Evolutionary conservation across 2,888 invertebrate species (phyloP).

Genomic region (Zeuzera pyrina): DNA sequence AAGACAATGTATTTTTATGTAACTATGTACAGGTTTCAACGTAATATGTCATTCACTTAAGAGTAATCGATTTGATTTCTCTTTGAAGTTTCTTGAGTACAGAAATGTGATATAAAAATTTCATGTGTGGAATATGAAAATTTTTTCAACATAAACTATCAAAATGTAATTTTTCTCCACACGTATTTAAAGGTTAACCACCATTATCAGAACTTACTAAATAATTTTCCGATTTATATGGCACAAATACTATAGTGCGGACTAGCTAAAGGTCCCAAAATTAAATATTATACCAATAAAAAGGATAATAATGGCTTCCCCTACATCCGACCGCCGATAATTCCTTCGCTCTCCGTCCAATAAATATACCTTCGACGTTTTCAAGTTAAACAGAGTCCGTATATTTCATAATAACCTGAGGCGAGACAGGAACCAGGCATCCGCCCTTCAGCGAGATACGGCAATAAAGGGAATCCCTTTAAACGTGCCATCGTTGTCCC

Average conservation of each 20-base stretch:
- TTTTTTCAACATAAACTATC: too few species aligned
- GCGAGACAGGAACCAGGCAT: conserved; percentile 56
- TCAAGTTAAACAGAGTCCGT: conserved; percentile 53
- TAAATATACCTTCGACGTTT: conserved; percentile 70
- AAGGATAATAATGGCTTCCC: conserved; percentile 67
- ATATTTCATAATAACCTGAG: conserved; percentile 67
- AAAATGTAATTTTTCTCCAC: too few species aligned
- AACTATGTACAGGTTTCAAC: too few species aligned
- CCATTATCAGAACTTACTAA: conserved; percentile 25
- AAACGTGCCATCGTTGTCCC: conserved; percentile 60
- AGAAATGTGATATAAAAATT: too few species aligned
- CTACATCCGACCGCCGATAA: conserved; percentile 62
- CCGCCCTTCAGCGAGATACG: conserved; percentile 47
- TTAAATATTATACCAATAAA: conserved; percentile 74
- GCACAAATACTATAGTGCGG: conserved; percentile 33
- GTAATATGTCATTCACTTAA: too few species aligned
- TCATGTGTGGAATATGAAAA: too few species aligned
- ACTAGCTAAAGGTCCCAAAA: conserved; percentile 59
- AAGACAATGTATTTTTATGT: too few species aligned
- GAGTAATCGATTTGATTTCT: too few species aligned
- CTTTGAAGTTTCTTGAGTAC: too few species aligned
- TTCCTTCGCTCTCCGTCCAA: conserved; percentile 51
- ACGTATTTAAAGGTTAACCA: too few species aligned
- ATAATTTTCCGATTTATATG: conserved; percentile 66
- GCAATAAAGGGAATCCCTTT: conserved; percentile 72